Conservation (phyloP, 1,140 invertebrate species). For the Battus philenor region DNA sequence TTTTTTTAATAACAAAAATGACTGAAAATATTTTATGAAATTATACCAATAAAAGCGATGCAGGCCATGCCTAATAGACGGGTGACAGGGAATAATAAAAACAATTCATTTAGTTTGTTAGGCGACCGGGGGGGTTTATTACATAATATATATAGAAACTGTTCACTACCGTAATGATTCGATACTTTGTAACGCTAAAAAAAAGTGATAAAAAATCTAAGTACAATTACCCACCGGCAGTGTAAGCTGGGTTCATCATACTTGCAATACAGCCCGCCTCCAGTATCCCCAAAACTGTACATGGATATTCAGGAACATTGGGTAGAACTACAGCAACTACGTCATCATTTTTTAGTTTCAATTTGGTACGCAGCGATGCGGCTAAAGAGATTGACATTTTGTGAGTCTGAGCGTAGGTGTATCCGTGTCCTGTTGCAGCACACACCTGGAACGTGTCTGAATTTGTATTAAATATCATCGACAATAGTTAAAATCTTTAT, state of each 20-base stretch:
- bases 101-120: too few species aligned
- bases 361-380: constrained; percentile 79
- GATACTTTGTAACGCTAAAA: too few species aligned
- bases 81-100: too few species aligned
- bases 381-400: constrained; percentile 81
- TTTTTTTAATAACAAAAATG: too few species aligned
- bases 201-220: background rate
- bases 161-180: too few species aligned
- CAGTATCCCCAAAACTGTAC: constrained; percentile 81
- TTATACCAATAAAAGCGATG: too few species aligned
- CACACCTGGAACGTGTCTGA: constrained; percentile 84
- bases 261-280: constrained; percentile 85
- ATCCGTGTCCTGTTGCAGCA: constrained; percentile 81
- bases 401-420: constrained; percentile 82
- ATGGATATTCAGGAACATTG: constrained; percentile 86
- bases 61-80: too few species aligned
- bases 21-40: too few species aligned
- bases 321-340: constrained; percentile 83
- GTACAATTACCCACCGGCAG: constrained; percentile 76
- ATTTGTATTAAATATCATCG: too few species aligned
- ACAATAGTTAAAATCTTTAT: too few species aligned
- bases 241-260: constrained; percentile 89
- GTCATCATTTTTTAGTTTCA: constrained; percentile 83
- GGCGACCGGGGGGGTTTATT: too few species aligned
- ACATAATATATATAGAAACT: too few species aligned